A percentile compares a stretch with the other conserved stretches of the same genome.
These are phyloP conservation scores for Chrosomus eos DNA, from an alignment of 2,797 vertebrate species.

Conservation along the genomic window DNA sequence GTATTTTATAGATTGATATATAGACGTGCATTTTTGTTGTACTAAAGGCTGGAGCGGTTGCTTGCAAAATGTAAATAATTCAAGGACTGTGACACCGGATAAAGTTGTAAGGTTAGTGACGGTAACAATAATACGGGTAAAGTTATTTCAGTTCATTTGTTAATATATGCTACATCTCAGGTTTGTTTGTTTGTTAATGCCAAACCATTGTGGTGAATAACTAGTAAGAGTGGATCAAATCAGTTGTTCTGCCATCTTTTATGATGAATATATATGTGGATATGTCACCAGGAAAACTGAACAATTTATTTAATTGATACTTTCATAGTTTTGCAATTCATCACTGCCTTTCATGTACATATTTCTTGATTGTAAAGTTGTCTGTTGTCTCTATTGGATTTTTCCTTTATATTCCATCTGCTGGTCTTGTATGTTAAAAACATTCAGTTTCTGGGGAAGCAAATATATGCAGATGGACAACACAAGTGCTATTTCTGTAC, in stretches of 20 bases:
- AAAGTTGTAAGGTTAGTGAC: constrained; percentile 45
- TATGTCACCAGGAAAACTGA: constrained; percentile 19
- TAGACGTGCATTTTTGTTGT: constrained; percentile 53
- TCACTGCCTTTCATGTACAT: constrained; percentile 44
- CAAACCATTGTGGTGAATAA: constrained; percentile 39
- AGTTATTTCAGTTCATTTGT: constrained; percentile 39
- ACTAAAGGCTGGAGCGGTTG: constrained; percentile 42
- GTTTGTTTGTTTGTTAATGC: constrained; percentile 51
- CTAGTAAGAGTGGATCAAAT: constrained; percentile 26
- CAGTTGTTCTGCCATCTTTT: background rate
- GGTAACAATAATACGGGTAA: constrained; percentile 57
- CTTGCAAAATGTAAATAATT: constrained; percentile 53
- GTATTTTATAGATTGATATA: constrained; percentile 55
- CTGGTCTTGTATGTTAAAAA: constrained; percentile 55
- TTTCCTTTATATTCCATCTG: constrained; percentile 34
- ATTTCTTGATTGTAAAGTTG: constrained; percentile 34
- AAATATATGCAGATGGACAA: constrained; percentile 44
- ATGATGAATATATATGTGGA: constrained; percentile 26
- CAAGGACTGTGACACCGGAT: constrained; percentile 26
- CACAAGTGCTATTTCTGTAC: constrained; percentile 44
- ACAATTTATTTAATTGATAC: constrained; percentile 8
- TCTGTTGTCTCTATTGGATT: constrained; percentile 7
- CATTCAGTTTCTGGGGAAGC: constrained; percentile 43
- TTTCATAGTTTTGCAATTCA: constrained; percentile 42
- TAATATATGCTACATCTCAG: constrained; percentile 56